Base-by-base conservation (phyloP, 2,113 vertebrate genomes). In the Epinephelus moara region DNA sequence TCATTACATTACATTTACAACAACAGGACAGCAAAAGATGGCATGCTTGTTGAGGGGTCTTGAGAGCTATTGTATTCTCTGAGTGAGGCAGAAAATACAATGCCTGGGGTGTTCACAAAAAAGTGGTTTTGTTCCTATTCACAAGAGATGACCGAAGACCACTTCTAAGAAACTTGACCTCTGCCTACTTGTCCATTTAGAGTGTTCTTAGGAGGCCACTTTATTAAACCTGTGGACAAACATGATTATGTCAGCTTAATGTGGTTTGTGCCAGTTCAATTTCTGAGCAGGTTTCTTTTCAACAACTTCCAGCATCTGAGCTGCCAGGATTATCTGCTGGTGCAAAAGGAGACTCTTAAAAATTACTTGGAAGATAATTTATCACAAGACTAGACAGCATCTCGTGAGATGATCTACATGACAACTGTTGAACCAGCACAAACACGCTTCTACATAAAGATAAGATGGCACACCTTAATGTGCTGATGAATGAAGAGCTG, bases 11-110 rank as follows among this genome's bases (percentile, higher is more conserved):
- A 0, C 18, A 33, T 78, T 50, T 40, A 8, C 25, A 47, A 62
- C 14, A 85, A 57, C n/a, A 59, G 50, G 3, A 61, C 40, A 74
- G 4, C 21, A 30, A 64, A 50, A 75, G 13, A 37, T 19, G 21
- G 25, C 14, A 50, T 74, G 11, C 42, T 71, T 77, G 11, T 61
- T 56, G 52, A 40, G 9, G 19, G 45, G 40, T 73, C 7, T 55
- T 57, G 15, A 47, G n/a, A 57, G 59, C 40, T 71, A 21, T 55
- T 75, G 52, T 49, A 64, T 67, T 67, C 3, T 68, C 30, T 37
- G 57, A 68, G 30, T 19, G 0, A 75, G 37, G 23, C 40, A 57
- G 13, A 12, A 18, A 55, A 50, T 1, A 57, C 47, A 67, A 47
- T 25, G 61, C 5, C 33, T 59, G 40, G 55, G 19, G 55, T 75